Evolutionary conservation across 2,113 vertebrate genomes (phyloP), one percentile per base, ranked within the genome.

Genomic region (Brachionichthys hirsutus): DNA sequence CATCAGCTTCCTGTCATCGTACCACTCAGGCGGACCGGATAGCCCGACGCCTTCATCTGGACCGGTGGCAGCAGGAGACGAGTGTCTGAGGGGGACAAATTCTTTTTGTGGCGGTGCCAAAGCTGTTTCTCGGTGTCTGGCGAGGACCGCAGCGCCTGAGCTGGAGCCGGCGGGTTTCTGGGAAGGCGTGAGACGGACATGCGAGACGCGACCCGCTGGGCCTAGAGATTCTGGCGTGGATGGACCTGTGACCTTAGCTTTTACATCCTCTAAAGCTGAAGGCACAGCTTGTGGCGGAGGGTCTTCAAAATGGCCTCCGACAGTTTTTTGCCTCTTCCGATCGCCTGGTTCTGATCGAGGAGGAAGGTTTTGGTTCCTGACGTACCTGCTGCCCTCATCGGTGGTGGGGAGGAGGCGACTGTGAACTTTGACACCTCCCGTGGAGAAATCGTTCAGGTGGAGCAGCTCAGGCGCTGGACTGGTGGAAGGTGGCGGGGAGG

Each of bases 161-260:
- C 42, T 53, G 3, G 15, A 57, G 47, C 67, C 34, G 0, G 41
- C 10, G 10, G 67, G 14, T 82, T 90, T 92, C 3, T 92, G 88
- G 51, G 90, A 89, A 30, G 93, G 87, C 13, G 86, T 92, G 63
- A 94, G 83, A 41, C 79, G 93, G 72, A 94, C 75, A 44, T 87
- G 88, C 7, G 93, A 93, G 35, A 94, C 49, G 10, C 80, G 77
- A n/a, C 54, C 57, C 0, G 71, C 45, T 12, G 15, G 41, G 35
- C 22, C 0, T 1, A 17, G 60, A 12, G 68, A 17, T 6, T 53
- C 36, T 10, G 71, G 84, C 10, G 44, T 3, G 3, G 34, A 16
- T 8, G 77, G 22, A 0, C 1, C 9, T 20, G 18, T 4, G 9
- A 70, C 1, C 13, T 62, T 38, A 22, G 46, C 15, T 16, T 54